A percentile compares a stretch with the other conserved stretches of the same genome.
phyloP scores from a whole-genome alignment of 53 echinoderm and acorn worm genomes.

The Mesocentrotus franciscanus region DNA sequence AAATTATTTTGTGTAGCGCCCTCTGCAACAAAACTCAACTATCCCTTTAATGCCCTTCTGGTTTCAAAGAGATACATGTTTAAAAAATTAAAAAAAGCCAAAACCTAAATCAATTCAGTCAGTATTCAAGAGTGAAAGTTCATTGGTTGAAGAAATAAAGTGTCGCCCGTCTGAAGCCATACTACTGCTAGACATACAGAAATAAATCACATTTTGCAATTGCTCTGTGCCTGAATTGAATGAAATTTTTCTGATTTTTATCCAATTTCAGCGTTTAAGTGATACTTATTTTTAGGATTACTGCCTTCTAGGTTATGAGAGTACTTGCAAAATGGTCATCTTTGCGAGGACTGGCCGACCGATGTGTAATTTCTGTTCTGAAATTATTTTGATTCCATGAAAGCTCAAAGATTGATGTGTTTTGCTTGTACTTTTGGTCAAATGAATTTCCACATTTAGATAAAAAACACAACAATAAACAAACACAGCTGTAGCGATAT shows the following conservation, averaged over 20 bases:
- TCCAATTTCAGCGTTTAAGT: background rate
- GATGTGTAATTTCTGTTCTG: background rate
- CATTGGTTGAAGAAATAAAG: background rate
- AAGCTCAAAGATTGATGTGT: background rate
- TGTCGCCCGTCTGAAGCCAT: background rate
- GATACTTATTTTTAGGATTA: background rate
- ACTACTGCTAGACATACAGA: background rate
- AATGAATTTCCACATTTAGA: background rate
- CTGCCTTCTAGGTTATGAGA: background rate
- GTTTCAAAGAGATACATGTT: too few species aligned
- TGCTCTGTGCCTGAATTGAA: background rate
- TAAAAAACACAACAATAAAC: background rate
- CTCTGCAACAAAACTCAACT: too few species aligned
- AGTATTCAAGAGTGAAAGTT: background rate
- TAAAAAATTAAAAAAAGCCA: too few species aligned
- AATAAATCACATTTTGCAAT: slow-evolving; percentile 18
- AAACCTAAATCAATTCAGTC: background rate
- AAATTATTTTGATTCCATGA: slow-evolving; percentile 1
- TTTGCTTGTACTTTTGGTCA: slow-evolving; percentile 23
- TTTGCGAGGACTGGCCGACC: background rate
- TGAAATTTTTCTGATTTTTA: slow-evolving; percentile 3
- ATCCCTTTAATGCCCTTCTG: too few species aligned
- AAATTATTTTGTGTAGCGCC: too few species aligned
- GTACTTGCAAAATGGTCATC: background rate
- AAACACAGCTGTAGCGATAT: background rate